A percentile compares a stretch with the other conserved stretches of the same genome.
phyloP scores from a whole-genome alignment of 2,797 vertebrate genomes.

The Bryconaethiops microstoma region DNA sequence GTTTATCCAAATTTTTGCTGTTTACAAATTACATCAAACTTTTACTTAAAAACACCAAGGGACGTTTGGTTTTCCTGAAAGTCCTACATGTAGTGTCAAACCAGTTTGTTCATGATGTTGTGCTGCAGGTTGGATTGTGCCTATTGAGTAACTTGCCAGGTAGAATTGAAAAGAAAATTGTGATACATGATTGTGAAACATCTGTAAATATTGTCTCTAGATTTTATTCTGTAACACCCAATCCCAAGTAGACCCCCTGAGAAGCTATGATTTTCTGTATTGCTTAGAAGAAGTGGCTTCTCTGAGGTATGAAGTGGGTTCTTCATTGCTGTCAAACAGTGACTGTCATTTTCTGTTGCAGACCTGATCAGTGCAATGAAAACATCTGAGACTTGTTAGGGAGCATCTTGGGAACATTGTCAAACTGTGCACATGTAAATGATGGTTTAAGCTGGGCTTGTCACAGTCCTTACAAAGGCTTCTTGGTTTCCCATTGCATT shows the following conservation, averaged over 20 bases:
- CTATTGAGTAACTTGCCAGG: background rate
- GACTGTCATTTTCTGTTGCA: constrained; percentile 30
- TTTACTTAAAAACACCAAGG: background rate
- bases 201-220: background rate
- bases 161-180: background rate
- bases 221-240: background rate
- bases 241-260: background rate
- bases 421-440: constrained; percentile 54
- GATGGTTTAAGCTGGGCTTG: constrained; percentile 54
- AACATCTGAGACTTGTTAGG: constrained; percentile 50
- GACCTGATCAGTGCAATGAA: constrained; percentile 44
- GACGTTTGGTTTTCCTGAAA: background rate
- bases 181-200: background rate
- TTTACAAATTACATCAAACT: background rate
- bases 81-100: background rate
- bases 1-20: too few relatives aligned
- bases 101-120: background rate
- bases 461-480: constrained; percentile 53
- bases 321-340: constrained; percentile 25
- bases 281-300: background rate
- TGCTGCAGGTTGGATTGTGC: background rate
- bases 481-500: constrained; percentile 26
- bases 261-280: constrained; percentile 8
- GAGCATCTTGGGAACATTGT: constrained; percentile 58
- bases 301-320: background rate